These are phyloP conservation scores for Bombus cullumanus DNA, from an alignment of 1,140 invertebrate genomes.

Conservation along the genomic window DNA sequence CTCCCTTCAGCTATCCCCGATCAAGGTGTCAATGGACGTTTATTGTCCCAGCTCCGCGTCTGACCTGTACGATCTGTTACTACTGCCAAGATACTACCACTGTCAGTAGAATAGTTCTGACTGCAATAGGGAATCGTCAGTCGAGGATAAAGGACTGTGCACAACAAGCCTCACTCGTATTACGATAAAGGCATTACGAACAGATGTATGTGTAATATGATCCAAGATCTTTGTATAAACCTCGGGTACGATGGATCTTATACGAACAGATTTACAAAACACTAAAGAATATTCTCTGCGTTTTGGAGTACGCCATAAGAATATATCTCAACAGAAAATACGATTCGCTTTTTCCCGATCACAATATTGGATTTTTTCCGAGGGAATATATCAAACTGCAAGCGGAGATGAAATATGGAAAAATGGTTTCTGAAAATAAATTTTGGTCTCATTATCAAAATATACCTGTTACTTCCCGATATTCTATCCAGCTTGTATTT, in stretches of 20 bases:
- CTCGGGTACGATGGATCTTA: background rate
- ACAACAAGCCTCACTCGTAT: background rate
- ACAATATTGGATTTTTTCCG: background rate
- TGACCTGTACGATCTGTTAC: conserved; percentile 28
- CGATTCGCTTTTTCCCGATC: background rate
- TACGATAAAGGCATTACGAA: background rate
- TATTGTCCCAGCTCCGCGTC: conserved; percentile 12
- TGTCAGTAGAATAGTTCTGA: background rate
- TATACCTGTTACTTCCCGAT: too few relatives aligned
- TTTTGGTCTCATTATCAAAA: too few relatives aligned
- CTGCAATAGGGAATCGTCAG: conserved; percentile 10
- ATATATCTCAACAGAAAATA: background rate
- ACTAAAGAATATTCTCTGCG: background rate
- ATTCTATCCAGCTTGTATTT: too few relatives aligned
- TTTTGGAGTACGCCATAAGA: background rate
- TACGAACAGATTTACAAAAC: background rate
- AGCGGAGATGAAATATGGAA: background rate
- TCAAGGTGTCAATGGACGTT: conserved; percentile 25
- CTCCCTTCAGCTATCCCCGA: background rate
- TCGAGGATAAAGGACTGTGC: conserved; percentile 11
- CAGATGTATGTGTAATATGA: too few relatives aligned
- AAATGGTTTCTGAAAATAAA: background rate
- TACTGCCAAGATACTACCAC: conserved; percentile 19
- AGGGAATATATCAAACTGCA: background rate
- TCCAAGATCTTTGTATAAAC: background rate